phyloP scores from a whole-genome alignment of 1,140 invertebrate genomes.

The fruit fly (Drosophila melanogaster) region Release_6_plus_ISO1_MT NT_037436.4:3238001-3238500 shows the following conservation, averaged over 20 bases:
- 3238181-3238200: no score
- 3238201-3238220: neutral
- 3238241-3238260: neutral
- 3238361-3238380: no score
- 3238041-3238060: conserved; percentile 96
- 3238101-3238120: neutral
- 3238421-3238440: no score
- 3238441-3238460: no score
- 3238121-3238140: no score
- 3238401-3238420: no score
- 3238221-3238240: neutral
- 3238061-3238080: conserved; percentile 92
- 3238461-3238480: no score
- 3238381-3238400: no score
- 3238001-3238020: conserved; percentile 97
- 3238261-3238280: neutral
- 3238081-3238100: conserved; percentile 24
- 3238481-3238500: no score
- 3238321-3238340: neutral
- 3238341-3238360: neutral
- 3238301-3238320: neutral
- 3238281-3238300: neutral
- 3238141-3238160: no score
- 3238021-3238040: conserved; percentile 94
- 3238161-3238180: no score